A percentile compares a stretch with the other conserved stretches of the same genome.
Conservation (phyloP, 2,888 invertebrate species). For the Phasia obesa region DNA sequence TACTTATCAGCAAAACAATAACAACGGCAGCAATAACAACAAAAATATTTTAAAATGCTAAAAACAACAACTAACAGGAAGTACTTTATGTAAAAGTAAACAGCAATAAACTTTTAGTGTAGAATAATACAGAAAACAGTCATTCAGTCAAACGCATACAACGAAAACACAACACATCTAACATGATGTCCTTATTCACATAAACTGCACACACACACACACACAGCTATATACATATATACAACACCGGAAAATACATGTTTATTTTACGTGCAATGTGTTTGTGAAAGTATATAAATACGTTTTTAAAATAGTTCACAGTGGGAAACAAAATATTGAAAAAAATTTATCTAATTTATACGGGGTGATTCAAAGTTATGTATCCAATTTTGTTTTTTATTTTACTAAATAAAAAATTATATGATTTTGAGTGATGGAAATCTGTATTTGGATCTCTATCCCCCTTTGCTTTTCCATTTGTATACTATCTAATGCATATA, state of each 20-base stretch:
- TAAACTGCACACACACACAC: conserved; percentile 18
- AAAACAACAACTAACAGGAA: conserved; percentile 60
- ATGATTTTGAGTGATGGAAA: no score
- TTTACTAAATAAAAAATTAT: no score
- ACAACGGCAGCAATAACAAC: background rate
- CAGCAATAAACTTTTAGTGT: conserved; percentile 60
- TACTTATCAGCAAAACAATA: conserved; percentile 2
- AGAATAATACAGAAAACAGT: conserved; percentile 41
- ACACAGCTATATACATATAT: background rate
- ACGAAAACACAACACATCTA: conserved; percentile 28
- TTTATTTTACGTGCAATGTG: conserved; percentile 18
- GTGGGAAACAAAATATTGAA: no score
- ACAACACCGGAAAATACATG: conserved; percentile 49
- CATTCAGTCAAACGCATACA: conserved; percentile 34
- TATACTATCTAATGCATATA: no score
- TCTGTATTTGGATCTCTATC: no score
- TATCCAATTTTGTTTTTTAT: no score
- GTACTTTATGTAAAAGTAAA: conserved; percentile 65
- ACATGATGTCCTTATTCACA: conserved; percentile 19
- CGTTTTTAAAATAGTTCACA: background rate
- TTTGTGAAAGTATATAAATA: background rate
- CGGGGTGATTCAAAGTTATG: no score
- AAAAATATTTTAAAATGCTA: conserved; percentile 32
- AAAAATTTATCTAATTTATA: no score
- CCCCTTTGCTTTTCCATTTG: no score